A percentile compares a stretch with the other conserved stretches of the same genome.
Conservation (phyloP, 2,888 invertebrate species). For the Merodon equestris region DNA sequence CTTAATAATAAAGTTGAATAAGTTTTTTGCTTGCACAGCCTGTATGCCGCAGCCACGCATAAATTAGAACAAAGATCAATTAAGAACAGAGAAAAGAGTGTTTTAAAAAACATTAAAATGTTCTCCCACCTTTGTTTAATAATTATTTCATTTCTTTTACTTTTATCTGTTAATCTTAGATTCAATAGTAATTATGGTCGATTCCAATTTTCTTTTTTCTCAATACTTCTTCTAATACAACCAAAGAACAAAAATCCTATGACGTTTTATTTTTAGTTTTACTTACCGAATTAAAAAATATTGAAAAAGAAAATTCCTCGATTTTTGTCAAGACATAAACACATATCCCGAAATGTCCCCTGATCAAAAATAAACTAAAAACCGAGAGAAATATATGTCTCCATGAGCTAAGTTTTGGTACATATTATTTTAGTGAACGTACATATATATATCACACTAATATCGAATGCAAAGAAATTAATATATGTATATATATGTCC, state of each 20-base stretch:
- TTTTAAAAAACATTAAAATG: conserved; percentile 62
- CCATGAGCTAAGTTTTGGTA: conserved; percentile 53
- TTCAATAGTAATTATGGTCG: conserved; percentile 42
- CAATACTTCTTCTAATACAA: conserved; percentile 45
- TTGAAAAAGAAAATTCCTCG: conserved; percentile 64
- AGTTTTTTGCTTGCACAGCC: conserved; percentile 79
- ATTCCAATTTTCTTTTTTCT: conserved; percentile 28
- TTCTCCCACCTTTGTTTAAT: conserved; percentile 34
- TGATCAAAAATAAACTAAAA: conserved; percentile 36
- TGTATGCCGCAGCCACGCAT: conserved; percentile 80
- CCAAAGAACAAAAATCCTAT: conserved; percentile 45
- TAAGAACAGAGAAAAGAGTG: conserved; percentile 54
- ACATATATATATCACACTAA: conserved; percentile 29
- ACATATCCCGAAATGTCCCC: conserved; percentile 68
- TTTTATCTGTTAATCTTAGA: conserved; percentile 56
- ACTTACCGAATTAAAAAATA: neutral
- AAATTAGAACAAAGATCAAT: conserved; percentile 71
- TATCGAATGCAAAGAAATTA: neutral
- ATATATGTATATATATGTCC: conserved; percentile 69
- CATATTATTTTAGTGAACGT: conserved; percentile 40
- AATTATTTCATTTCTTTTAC: conserved; percentile 23
- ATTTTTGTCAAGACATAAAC: conserved; percentile 67
- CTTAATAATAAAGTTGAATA: conserved; percentile 73
- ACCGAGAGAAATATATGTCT: conserved; percentile 16
- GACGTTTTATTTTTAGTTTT: conserved; percentile 30